phyloP scores from a whole-genome alignment of 1,140 invertebrate species.

The Saccostrea glomerata region DNA sequence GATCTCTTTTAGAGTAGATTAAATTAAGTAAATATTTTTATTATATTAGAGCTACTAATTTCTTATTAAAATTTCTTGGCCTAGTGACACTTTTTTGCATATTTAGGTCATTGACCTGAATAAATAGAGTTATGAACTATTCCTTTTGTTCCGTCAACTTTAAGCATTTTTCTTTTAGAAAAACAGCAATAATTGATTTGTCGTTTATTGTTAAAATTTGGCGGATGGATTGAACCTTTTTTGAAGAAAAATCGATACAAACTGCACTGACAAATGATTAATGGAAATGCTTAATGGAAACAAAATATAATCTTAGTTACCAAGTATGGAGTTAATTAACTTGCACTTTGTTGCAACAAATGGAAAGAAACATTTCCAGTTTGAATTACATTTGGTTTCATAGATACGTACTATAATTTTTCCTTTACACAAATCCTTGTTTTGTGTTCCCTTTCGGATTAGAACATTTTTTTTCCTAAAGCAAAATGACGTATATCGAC shows the following conservation, averaged over 20 bases:
- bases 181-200: too few relatives aligned
- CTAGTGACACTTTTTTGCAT: background rate
- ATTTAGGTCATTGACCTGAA: background rate
- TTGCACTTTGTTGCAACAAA: too few relatives aligned
- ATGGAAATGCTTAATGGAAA: too few relatives aligned
- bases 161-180: too few relatives aligned
- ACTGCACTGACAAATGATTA: too few relatives aligned
- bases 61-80: background rate
- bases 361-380: background rate
- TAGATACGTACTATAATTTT: background rate
- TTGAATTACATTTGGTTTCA: background rate
- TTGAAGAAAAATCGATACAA: too few relatives aligned
- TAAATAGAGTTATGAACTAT: background rate
- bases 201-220: too few relatives aligned
- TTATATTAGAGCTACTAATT: background rate
- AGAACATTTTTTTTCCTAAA: background rate
- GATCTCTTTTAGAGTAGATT: background rate
- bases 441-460: background rate
- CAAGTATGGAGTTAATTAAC: too few relatives aligned
- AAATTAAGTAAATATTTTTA: background rate
- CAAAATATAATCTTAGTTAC: too few relatives aligned
- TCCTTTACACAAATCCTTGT: background rate
- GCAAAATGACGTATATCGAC: background rate
- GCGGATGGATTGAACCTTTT: too few relatives aligned
- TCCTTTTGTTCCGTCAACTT: background rate